A percentile compares a stretch with the other conserved stretches of the same genome.
Conservation (phyloP, 2,888 invertebrate species). For the Tetranychus piercei region DNA sequence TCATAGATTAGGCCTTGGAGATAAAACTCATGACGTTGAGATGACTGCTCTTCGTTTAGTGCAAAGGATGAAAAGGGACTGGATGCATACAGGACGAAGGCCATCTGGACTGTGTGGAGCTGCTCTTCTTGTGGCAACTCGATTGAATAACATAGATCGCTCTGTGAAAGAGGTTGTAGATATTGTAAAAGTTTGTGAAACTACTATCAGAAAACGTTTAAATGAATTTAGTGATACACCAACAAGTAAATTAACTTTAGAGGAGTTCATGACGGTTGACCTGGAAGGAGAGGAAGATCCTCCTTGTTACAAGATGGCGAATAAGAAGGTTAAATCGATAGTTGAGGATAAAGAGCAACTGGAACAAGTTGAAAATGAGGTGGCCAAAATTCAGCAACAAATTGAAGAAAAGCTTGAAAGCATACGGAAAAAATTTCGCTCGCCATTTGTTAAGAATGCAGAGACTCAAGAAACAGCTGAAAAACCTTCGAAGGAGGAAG, state of each 20-base stretch:
- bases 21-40: conserved; percentile 80
- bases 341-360: conserved; percentile 8
- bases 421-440: conserved; percentile 30
- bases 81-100: conserved; percentile 81
- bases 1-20: conserved; percentile 70
- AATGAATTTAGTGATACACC: conserved; percentile 93
- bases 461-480: background rate
- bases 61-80: conserved; percentile 93
- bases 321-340: conserved; percentile 20
- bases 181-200: conserved; percentile 86
- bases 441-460: conserved; percentile 13
- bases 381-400: conserved; percentile 60
- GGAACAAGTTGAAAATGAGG: conserved; percentile 36
- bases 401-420: conserved; percentile 62
- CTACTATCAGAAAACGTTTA: conserved; percentile 68
- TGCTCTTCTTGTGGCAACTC: conserved; percentile 81
- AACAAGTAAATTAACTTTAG: conserved; percentile 75
- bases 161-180: conserved; percentile 70
- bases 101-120: conserved; percentile 97
- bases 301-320: conserved; percentile 63
- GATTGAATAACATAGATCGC: conserved; percentile 75
- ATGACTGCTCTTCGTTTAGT: conserved; percentile 83
- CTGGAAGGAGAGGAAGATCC: conserved; percentile 90
- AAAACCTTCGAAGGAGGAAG: conserved; percentile 8
- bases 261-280: conserved; percentile 82